Base-by-base conservation (phyloP, 2,113 vertebrate species). In the Pithys albifrons region DNA sequence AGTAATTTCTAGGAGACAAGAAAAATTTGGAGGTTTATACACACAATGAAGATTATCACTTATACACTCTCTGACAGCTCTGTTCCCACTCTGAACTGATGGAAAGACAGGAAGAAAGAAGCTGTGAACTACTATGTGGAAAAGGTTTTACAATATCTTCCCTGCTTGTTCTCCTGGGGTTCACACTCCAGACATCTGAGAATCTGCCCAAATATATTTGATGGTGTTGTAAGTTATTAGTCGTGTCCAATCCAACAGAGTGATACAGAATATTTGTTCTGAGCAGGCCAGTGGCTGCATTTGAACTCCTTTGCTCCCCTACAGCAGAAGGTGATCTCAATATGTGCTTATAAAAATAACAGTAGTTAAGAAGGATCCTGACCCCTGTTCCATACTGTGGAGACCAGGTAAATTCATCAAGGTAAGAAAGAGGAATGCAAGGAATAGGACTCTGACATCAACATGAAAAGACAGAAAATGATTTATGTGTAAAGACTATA, bases 1-100 rank as follows among this genome's bases (percentile, higher is more conserved):
- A 11, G 64, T 84, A 81, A 97, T 92, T 88, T 96, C 97, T 98
- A 94, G 33, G 59, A 96, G 9, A 91, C 28, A 39, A 91, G 41
- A 73, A 51, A 95, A 93, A 13, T 11, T 55, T 31, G 11, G 46
- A 13, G 24, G 51, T 88, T 95, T 89, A 39, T 25, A 58, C 5
- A 49, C 24, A 62, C 28, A 72, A 39, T 1, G 3, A 83, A 93
- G 43, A 52, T 19, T 64, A 7, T 29, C 23, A 70, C 41, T 61
- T 77, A 71, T 33, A 85, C 8, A 29, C 8, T 46, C 12, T 14
- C 51, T 55, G 51, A 61, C 33, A 57, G 24, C 16, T 64, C 25
- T 74, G 61, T 64, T 88, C 20, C 49, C 16, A 54, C 12, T 25
- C 9, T 37, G 43, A 77, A 52, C 39, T 59, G 90, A 54, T 15